Percentiles rank a stretch among this genome's conserved stretches.
phyloP scores from a whole-genome alignment of 2,113 vertebrate species.

The Periophthalmodon schlosseri region DNA sequence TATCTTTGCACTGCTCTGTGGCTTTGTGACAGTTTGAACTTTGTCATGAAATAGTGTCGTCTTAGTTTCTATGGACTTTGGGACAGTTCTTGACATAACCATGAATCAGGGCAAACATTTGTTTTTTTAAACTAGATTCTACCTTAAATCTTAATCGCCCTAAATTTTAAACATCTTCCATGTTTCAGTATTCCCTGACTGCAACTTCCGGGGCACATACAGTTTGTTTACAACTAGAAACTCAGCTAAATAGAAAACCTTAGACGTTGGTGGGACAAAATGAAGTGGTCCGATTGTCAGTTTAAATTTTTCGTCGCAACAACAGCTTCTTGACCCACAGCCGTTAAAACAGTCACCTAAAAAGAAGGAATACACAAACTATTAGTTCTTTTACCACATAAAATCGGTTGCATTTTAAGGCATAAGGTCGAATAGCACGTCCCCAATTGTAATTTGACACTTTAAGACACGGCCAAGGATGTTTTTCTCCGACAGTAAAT shows the following conservation, averaged over 20 bases:
- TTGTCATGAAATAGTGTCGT: background rate
- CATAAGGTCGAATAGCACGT: background rate
- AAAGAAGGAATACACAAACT: slow-evolving; percentile 6
- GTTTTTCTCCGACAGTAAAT: too few relatives aligned
- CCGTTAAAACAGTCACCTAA: slow-evolving; percentile 88
- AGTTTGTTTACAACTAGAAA: background rate
- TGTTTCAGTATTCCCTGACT: background rate
- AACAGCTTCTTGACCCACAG: slow-evolving; percentile 86
- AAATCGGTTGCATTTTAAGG: background rate
- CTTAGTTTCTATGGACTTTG: background rate
- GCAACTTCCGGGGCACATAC: background rate
- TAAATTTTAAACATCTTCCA: background rate
- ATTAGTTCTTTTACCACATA: background rate
- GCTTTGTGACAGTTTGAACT: background rate
- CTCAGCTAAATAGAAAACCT: slow-evolving; percentile 50
- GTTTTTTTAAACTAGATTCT: background rate
- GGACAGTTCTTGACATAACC: too few relatives aligned
- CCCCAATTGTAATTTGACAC: background rate
- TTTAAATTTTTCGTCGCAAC: slow-evolving; percentile 81
- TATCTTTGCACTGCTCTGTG: background rate
- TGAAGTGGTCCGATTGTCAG: slow-evolving; percentile 74
- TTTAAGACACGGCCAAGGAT: too few relatives aligned
- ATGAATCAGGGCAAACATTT: background rate
- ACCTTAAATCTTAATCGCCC: background rate
- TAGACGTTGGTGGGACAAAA: slow-evolving; percentile 87